Conservation (phyloP, 2,797 vertebrate species). For the Onychomys torridus region DNA sequence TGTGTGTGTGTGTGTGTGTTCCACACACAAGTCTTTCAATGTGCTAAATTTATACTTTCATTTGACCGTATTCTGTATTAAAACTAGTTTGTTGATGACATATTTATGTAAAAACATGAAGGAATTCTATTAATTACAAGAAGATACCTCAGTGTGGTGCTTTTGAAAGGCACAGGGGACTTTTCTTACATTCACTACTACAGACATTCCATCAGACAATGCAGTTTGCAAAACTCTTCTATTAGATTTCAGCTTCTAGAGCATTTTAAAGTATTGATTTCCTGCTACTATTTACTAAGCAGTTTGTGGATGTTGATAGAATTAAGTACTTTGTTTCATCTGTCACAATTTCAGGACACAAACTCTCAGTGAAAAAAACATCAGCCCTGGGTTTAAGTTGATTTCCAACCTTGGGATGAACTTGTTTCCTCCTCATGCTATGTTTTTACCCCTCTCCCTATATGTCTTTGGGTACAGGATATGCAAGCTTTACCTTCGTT, state of each 20-base stretch:
- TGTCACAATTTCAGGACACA: not conserved
- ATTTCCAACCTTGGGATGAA: too few relatives aligned
- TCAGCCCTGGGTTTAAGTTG: not conserved
- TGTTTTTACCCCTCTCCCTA: not conserved
- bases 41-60: not conserved
- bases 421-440: accelerated
- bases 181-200: not conserved
- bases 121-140: not conserved
- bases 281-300: not conserved
- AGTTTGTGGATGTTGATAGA: not conserved
- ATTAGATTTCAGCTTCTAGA: not conserved
- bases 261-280: not conserved
- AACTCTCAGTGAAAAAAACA: not conserved
- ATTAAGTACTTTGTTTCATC: not conserved
- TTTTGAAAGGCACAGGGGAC: not conserved
- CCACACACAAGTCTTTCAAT: not conserved
- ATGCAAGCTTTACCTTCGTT: constrained; percentile 91
- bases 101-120: not conserved
- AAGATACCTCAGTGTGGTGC: not conserved
- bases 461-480: not conserved
- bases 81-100: not conserved
- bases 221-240: not conserved
- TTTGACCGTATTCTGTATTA: not conserved
- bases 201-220: not conserved
- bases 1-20: not conserved